phyloP scores from a whole-genome alignment of 2,113 vertebrate species.

The Bathybates hornii region DNA sequence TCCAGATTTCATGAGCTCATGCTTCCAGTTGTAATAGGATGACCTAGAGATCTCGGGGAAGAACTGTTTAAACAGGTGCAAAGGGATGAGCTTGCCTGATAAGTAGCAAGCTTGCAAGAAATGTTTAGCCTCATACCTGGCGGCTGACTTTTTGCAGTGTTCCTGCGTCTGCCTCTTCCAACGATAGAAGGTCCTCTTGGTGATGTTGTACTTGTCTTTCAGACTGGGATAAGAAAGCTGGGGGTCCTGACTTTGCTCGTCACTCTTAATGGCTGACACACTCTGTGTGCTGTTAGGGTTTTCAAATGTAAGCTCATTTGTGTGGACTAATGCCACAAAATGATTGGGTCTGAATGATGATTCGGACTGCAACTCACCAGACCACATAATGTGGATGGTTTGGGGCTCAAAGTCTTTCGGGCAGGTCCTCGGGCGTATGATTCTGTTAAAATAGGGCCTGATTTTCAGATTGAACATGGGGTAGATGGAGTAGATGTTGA shows the following conservation, averaged over 20 bases:
- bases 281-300: constrained; percentile 29
- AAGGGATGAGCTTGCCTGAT: constrained; percentile 81
- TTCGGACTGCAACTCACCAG: constrained; percentile 77
- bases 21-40: constrained; percentile 95
- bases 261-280: constrained; percentile 62
- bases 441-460: constrained; percentile 87
- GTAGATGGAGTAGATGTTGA: constrained; percentile 92
- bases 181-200: constrained; percentile 92
- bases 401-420: constrained; percentile 53
- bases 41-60: constrained; percentile 95
- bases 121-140: constrained; percentile 90
- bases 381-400: constrained; percentile 94
- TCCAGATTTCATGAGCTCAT: constrained; percentile 79
- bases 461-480: constrained; percentile 96
- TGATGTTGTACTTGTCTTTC: constrained; percentile 83
- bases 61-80: constrained; percentile 86
- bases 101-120: constrained; percentile 86
- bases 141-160: constrained; percentile 82
- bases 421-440: constrained; percentile 82
- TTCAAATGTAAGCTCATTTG: constrained; percentile 63
- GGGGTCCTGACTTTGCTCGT: constrained; percentile 73
- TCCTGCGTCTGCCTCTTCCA: constrained; percentile 90
- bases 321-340: constrained; percentile 83
- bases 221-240: constrained; percentile 81
- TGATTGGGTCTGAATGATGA: constrained; percentile 82